Conservation (phyloP, 2,113 vertebrate genomes). For the Cervus canadensis region DNA sequence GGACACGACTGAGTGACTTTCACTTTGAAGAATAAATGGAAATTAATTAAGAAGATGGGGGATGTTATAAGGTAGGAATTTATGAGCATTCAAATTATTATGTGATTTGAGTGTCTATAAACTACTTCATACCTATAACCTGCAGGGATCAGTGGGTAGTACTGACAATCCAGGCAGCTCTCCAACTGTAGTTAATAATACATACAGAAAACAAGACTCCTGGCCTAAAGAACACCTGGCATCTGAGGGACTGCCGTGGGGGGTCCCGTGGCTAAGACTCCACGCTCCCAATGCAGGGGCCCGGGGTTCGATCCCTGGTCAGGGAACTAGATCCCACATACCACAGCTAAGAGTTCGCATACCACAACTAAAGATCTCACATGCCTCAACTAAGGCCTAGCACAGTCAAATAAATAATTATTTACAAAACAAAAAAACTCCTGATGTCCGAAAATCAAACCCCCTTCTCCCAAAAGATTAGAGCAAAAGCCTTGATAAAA, state of each 20-base stretch:
- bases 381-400: background rate
- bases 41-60: background rate
- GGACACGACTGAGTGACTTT: background rate
- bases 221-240: background rate
- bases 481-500: background rate
- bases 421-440: background rate
- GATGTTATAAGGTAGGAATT: background rate
- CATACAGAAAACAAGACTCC: background rate
- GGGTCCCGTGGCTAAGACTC: background rate
- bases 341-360: background rate
- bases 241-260: background rate
- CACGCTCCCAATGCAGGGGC: background rate
- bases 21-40: background rate
- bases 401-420: background rate
- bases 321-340: background rate
- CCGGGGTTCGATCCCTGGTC: background rate
- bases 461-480: background rate
- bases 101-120: background rate
- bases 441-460: background rate
- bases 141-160: background rate
- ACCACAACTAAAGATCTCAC: background rate
- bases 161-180: no score
- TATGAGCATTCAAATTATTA: background rate
- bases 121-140: background rate
- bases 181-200: background rate